phyloP scores from a whole-genome alignment of 2,888 invertebrate species.

The Syritta pipiens region DNA sequence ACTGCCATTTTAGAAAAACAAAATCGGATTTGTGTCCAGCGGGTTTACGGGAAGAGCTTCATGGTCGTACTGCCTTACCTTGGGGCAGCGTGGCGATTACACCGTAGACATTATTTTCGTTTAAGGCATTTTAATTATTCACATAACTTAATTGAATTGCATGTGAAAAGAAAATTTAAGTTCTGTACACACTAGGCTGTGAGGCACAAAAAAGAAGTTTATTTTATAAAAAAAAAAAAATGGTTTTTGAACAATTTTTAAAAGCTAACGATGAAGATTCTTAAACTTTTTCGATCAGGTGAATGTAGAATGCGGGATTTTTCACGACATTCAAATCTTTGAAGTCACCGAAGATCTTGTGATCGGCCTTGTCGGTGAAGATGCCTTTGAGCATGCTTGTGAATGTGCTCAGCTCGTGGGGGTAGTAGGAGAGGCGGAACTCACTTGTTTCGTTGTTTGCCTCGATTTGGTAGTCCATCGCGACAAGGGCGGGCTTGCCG shows the following conservation, averaged over 20 bases:
- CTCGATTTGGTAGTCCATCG: conserved; percentile 90
- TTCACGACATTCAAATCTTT: conserved; percentile 83
- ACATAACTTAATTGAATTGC: neutral
- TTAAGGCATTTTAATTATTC: neutral
- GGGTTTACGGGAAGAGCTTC: conserved; percentile 13
- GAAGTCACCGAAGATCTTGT: conserved; percentile 91
- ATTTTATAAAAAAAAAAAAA: neutral
- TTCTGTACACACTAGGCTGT: neutral
- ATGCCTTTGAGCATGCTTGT: conserved; percentile 85
- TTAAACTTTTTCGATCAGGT: conserved; percentile 85
- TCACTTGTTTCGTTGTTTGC: conserved; percentile 83
- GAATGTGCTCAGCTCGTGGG: conserved; percentile 88
- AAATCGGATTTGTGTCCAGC: neutral
- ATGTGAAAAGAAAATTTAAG: neutral
- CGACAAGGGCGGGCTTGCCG: conserved; percentile 88
- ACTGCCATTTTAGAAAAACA: conserved; percentile 42
- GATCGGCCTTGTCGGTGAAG: conserved; percentile 84
- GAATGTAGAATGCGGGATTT: conserved; percentile 91
- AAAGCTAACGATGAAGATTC: conserved; percentile 7
- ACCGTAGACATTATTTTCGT: conserved; percentile 10
- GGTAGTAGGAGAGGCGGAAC: conserved; percentile 93
- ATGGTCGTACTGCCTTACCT: conserved; percentile 38
- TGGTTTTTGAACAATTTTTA: conserved; percentile 3
- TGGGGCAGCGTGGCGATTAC: conserved; percentile 47
- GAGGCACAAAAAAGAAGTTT: neutral